Base-by-base conservation (phyloP, 2,888 invertebrate species). In the Zele albiditarsus region DNA sequence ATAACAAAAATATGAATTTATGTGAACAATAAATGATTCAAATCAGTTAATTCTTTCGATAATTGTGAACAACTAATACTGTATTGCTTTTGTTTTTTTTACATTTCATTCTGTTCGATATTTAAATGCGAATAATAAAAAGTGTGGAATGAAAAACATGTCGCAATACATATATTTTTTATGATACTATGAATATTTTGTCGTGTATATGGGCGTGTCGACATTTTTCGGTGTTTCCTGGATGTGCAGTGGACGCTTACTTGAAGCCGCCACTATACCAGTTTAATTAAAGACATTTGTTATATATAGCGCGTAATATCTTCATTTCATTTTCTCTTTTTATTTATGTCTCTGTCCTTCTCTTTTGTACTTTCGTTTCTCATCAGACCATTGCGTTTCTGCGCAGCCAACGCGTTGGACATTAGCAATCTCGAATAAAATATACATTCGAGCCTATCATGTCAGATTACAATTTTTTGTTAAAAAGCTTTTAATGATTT, bases 251-350 rank as follows among this genome's bases (percentile, higher is more conserved):
- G 23, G 58, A 66, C 69, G 58, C 66, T 53, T 16, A 68, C 58
- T 46, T 31, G 67, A 71, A 63, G 57, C 25, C 57, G 49, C 60
- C 46, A 53, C 33, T 63, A 57, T 20, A 53, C 53, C 73, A 49
- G 71, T 79, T 80, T 80, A 79, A 82, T 80, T 80, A 78, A 79
- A 80, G 68, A 78, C 66, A 66, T 74, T 68, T 68, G 53, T 74
- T 77, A 74, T 78, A 79, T 76, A 79, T 74, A 77, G 69, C 49
- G 27, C 31, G 33, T 33, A 33, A 33, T 75, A 72, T 73, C 65
- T 68, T 74, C 72, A 70, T 76, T 71, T 71, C 74, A 60, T 71
- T 78, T 46, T 65, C 70, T 33, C 28, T 53, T 65, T 77, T 71
- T 65, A 67, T 70, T 57, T 58, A 57, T 49, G 49, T 71, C 71